These are phyloP conservation scores for Prorops nasuta DNA, from an alignment of 1,140 invertebrate genomes.

Conservation along the genomic window DNA sequence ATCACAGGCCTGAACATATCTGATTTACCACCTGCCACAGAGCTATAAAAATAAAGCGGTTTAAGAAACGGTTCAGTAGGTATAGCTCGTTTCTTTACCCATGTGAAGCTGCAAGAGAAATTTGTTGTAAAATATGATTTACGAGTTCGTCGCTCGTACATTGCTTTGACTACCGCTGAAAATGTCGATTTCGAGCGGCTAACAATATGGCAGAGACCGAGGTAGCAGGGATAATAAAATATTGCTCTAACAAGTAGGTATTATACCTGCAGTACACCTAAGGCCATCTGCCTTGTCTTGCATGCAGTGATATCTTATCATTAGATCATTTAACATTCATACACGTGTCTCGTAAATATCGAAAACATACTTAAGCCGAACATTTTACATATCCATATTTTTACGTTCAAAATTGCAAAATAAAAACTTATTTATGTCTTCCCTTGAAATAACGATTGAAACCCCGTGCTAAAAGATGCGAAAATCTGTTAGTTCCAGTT, in stretches of 20 bases:
- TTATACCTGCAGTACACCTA: no score
- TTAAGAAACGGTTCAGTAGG: not conserved
- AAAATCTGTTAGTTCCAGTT: no score
- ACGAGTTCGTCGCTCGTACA: conserved; percentile 6
- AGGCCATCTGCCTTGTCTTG: no score
- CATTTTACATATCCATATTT: no score
- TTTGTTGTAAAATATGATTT: conserved; percentile 17
- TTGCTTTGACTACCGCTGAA: conserved; percentile 11
- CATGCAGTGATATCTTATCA: no score
- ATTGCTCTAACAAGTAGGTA: conserved; percentile 9
- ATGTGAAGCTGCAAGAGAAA: conserved; percentile 13
- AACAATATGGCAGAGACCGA: conserved; percentile 7
- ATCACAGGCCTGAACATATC: not conserved
- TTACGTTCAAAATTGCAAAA: no score
- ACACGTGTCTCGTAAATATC: no score
- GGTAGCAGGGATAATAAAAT: conserved; percentile 14
- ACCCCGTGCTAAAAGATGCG: no score
- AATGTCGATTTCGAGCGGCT: conserved; percentile 7
- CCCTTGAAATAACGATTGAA: no score
- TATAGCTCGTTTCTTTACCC: not conserved
- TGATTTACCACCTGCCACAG: not conserved
- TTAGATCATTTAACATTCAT: no score
- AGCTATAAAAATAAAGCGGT: not conserved
- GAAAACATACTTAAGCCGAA: no score
- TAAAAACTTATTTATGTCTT: no score